These are phyloP conservation scores for Ictalurus punctatus DNA, from an alignment of 2,113 vertebrate genomes.

Conservation along the genomic window DNA sequence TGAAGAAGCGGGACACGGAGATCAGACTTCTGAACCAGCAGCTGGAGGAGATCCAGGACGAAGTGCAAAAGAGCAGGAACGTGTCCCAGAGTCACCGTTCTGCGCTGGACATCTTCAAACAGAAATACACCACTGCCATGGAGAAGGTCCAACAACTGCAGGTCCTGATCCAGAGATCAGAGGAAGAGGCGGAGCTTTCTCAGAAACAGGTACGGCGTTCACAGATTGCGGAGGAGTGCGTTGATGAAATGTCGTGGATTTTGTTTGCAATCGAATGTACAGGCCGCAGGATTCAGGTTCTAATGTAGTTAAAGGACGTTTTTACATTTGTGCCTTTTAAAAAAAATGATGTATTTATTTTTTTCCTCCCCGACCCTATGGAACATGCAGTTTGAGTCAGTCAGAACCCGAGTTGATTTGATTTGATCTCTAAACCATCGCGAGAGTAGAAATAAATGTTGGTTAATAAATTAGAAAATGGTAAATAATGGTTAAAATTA, in stretches of 20 bases:
- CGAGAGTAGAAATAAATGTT: background rate
- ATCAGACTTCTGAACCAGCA: slow-evolving; percentile 55
- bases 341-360: no score
- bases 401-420: no score
- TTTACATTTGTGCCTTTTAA: no score
- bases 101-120: slow-evolving; percentile 59
- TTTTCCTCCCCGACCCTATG: no score
- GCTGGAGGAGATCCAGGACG: slow-evolving; percentile 53
- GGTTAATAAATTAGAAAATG: background rate
- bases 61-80: slow-evolving; percentile 50
- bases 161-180: slow-evolving; percentile 52
- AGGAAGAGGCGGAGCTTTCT: slow-evolving; percentile 64
- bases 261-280: no score
- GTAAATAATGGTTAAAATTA: background rate
- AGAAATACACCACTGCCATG: slow-evolving; percentile 65
- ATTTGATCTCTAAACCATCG: no score
- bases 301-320: no score
- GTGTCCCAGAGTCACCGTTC: slow-evolving; percentile 54
- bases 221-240: background rate
- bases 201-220: slow-evolving; percentile 60
- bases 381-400: no score
- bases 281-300: no score
- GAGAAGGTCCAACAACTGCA: slow-evolving; percentile 61
- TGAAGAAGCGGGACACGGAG: slow-evolving; percentile 56
- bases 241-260: no score